Conservation (phyloP, 2,797 vertebrate genomes). For the Sebastes steindachneri region DNA sequence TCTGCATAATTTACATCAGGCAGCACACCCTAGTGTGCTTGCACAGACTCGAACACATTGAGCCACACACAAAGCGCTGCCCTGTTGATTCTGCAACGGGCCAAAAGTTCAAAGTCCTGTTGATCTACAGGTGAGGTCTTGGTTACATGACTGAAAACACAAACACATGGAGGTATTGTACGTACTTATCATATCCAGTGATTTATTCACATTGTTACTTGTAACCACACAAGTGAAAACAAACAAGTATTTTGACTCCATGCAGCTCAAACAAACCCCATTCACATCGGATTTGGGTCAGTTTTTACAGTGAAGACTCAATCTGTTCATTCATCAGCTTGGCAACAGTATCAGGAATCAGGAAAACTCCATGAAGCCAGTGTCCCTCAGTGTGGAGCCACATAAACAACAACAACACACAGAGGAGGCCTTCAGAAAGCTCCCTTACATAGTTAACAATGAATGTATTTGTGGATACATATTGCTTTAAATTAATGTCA, state of each 20-base stretch:
- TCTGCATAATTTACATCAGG: constrained; percentile 24
- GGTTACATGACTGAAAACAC: constrained; percentile 27
- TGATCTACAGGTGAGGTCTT: constrained; percentile 50
- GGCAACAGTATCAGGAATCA: background rate
- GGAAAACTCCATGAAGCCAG: background rate
- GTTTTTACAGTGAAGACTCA: background rate
- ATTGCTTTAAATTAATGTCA: background rate
- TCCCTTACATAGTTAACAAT: background rate
- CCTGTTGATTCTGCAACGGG: constrained; percentile 39
- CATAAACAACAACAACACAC: background rate
- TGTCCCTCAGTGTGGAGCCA: background rate
- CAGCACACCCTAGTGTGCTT: constrained; percentile 31
- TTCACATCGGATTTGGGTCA: background rate
- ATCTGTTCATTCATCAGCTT: background rate
- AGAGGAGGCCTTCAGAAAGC: background rate
- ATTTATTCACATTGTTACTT: constrained; percentile 10
- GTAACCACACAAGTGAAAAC: constrained; percentile 13
- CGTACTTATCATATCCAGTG: constrained; percentile 1
- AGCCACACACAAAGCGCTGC: constrained; percentile 19
- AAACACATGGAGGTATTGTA: constrained; percentile 15
- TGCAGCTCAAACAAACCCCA: background rate
- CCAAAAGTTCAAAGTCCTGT: constrained; percentile 63
- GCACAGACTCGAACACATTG: constrained; percentile 10
- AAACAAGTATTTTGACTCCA: constrained; percentile 12
- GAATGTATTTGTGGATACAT: background rate